A percentile compares a stretch with the other conserved stretches of the same genome.
These are phyloP conservation scores for Sanderia malayensis DNA, from an alignment of 30 jellyfish, hydroid and myxozoan genomes.

Conservation along the genomic window DNA sequence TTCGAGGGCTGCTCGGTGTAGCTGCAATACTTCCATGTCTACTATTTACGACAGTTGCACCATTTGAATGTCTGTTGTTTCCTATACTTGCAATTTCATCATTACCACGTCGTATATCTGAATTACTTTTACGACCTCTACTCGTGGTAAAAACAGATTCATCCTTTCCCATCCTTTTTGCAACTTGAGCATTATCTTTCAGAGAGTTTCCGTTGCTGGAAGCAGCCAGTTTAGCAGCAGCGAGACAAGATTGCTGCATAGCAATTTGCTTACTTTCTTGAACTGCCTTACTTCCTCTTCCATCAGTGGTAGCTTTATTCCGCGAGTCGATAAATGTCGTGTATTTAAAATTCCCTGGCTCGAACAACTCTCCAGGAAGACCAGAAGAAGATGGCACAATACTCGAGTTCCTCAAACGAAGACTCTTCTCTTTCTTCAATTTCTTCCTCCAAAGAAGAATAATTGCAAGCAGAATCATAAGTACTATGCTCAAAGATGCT, in stretches of 20 bases:
- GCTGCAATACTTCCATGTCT: too few species aligned
- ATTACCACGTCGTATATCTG: background rate
- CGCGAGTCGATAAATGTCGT: background rate
- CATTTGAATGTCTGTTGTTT: background rate
- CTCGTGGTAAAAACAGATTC: background rate
- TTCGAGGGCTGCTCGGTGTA: too few species aligned
- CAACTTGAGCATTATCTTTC: background rate
- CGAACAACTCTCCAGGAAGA: background rate
- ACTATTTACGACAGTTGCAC: background rate
- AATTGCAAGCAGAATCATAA: constrained; percentile 3
- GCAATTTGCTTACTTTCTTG: too few species aligned
- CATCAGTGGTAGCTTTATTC: background rate
- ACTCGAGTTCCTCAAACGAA: constrained; percentile 16
- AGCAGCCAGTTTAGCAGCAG: too few species aligned
- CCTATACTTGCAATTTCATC: too few species aligned
- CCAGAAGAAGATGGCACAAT: constrained; percentile 22
- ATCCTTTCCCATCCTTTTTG: background rate
- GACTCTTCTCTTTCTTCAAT: constrained; percentile 26
- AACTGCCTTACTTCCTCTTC: too few species aligned
- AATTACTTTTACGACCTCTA: too few species aligned
- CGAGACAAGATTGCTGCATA: too few species aligned
- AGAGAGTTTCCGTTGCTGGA: background rate
- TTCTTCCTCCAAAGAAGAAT: constrained; percentile 19
- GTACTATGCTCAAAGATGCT: constrained; percentile 32
- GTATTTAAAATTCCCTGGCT: background rate